Percentiles rank a stretch among this genome's conserved stretches.
These are phyloP conservation scores for Scyliorhinus canicula DNA, from an alignment of 2,797 vertebrate genomes.

Conservation along the genomic window DNA sequence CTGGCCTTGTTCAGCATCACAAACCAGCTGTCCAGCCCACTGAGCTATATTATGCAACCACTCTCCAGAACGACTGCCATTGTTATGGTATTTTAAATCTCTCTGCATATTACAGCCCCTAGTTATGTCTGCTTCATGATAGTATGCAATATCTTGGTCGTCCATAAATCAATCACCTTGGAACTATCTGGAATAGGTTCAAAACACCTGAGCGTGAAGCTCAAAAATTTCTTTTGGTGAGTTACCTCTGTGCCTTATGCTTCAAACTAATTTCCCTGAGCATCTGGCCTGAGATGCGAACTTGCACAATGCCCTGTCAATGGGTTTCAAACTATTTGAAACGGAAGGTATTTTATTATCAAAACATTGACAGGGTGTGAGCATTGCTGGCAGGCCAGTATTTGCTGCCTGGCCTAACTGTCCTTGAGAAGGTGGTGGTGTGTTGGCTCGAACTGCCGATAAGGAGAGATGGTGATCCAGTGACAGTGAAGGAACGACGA, in stretches of 20 bases:
- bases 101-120: not conserved
- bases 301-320: not conserved
- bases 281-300: not conserved
- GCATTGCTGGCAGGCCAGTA: too few relatives aligned
- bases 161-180: not conserved
- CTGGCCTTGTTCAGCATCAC: too few relatives aligned
- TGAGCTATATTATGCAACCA: not conserved
- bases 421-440: too few relatives aligned
- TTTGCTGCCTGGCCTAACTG: too few relatives aligned
- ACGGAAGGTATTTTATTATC: too few relatives aligned
- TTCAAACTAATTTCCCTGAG: not conserved
- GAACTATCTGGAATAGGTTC: not conserved
- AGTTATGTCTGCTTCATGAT: not conserved
- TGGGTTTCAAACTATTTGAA: not conserved
- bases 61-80: not conserved
- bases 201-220: not conserved
- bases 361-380: too few relatives aligned
- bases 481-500: too few relatives aligned
- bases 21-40: too few relatives aligned
- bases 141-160: not conserved
- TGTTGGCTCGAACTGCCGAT: too few relatives aligned
- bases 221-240: not conserved
- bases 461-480: too few relatives aligned
- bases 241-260: not conserved
- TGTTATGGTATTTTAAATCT: not conserved